Percentiles rank a stretch among this genome's conserved stretches.
Conservation (phyloP, 2,888 invertebrate species). For the Drosophila neutralis region DNA sequence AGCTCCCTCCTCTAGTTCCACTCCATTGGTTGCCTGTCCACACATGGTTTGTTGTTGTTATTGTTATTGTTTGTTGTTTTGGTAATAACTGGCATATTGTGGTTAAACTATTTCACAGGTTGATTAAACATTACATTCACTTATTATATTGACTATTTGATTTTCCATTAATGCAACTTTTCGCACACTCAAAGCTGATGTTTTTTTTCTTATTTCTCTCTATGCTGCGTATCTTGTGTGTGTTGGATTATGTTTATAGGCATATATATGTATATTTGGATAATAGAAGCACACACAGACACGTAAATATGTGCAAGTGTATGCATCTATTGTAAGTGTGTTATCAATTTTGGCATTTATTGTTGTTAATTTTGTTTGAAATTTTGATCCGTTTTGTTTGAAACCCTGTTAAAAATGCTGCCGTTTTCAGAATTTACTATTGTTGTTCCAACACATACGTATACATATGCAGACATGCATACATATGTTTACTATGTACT, state of each 20-base stretch:
- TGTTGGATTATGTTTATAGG: slow-evolving; percentile 38
- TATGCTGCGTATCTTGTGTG: slow-evolving; percentile 1
- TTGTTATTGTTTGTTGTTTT: neutral
- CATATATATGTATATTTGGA: slow-evolving; percentile 33
- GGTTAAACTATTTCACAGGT: neutral
- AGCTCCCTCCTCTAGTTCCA: neutral
- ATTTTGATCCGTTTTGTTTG: slow-evolving; percentile 61
- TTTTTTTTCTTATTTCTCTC: neutral
- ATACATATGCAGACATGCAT: neutral
- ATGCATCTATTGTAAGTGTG: slow-evolving; percentile 14
- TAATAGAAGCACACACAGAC: slow-evolving; percentile 2
- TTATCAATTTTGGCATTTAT: slow-evolving; percentile 24
- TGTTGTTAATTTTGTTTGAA: slow-evolving; percentile 15
- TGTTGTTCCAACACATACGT: neutral
- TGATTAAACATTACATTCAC: slow-evolving; percentile 14
- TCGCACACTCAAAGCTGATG: slow-evolving; percentile 39
- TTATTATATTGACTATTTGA: slow-evolving; percentile 11
- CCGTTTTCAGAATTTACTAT: slow-evolving; percentile 31
- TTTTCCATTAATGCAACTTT: slow-evolving; percentile 16
- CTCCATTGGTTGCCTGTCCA: neutral
- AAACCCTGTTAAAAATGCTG: slow-evolving; percentile 75
- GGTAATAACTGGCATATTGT: neutral
- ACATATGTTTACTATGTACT: slow-evolving; percentile 3
- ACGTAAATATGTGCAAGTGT: neutral
- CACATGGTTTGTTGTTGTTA: neutral